A percentile compares a stretch with the other conserved stretches of the same genome.
Conservation (phyloP, 2,888 invertebrate species). For the Drosophila ezoana region DNA sequence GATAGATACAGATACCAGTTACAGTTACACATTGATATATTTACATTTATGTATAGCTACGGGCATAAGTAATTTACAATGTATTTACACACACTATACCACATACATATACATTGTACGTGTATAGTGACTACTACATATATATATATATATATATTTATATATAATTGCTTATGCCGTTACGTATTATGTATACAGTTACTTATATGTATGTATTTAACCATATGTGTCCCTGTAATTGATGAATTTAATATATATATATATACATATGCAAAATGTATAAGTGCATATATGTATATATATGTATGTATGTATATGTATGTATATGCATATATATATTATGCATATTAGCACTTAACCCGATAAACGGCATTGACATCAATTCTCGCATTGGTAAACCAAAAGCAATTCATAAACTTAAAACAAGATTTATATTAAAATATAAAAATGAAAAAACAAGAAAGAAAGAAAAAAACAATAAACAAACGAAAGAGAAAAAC, state of each 20-base stretch:
- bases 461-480: too few relatives aligned
- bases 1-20: neutral
- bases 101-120: neutral
- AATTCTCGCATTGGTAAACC: conserved; percentile 54
- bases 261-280: neutral
- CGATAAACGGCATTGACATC: conserved; percentile 22
- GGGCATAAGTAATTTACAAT: conserved; percentile 22
- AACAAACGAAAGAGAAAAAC: conserved; percentile 11
- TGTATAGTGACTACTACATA: conserved; percentile 9
- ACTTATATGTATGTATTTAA: conserved; percentile 27
- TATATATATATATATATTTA: neutral
- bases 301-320: neutral
- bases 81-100: conserved; percentile 17
- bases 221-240: conserved; percentile 59
- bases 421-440: conserved; percentile 22
- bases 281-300: neutral
- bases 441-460: neutral
- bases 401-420: conserved; percentile 45
- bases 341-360: conserved; percentile 13
- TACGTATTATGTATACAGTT: conserved; percentile 28
- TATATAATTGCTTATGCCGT: conserved; percentile 15
- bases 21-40: conserved; percentile 10
- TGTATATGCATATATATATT: neutral
- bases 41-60: conserved; percentile 8
- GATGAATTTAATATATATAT: conserved; percentile 50